Conservation (phyloP, 2,797 vertebrate species). For the Lepidocolaptes lacrymiger region DNA sequence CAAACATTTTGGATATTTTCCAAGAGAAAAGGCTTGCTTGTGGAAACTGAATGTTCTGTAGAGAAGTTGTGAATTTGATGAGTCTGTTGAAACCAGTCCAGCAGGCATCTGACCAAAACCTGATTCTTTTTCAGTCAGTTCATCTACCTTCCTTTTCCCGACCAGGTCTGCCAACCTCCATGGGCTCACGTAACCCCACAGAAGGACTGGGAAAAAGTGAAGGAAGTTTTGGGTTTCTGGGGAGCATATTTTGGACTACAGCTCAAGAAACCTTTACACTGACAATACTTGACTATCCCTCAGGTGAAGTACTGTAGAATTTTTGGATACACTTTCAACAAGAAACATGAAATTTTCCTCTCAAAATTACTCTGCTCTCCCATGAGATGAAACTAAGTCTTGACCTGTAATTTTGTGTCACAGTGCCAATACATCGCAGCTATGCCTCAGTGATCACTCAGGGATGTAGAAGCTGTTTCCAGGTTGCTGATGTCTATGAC, state of each 20-base stretch:
- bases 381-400: background rate
- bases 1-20: constrained; percentile 25
- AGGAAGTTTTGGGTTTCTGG: background rate
- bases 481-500: background rate
- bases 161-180: background rate
- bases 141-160: background rate
- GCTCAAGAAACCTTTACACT: background rate
- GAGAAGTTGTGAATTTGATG: constrained; percentile 26
- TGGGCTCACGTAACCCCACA: background rate
- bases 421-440: background rate
- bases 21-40: background rate
- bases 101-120: background rate
- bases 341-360: background rate
- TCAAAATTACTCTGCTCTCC: background rate
- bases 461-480: background rate
- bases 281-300: background rate
- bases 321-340: background rate
- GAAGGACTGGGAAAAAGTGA: background rate
- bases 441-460: background rate
- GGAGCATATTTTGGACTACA: background rate
- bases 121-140: background rate
- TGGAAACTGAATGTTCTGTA: background rate
- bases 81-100: constrained; percentile 21
- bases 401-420: background rate
- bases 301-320: background rate